These are phyloP conservation scores for Charina bottae DNA, from an alignment of 2,113 vertebrate species.

Conservation along the genomic window DNA sequence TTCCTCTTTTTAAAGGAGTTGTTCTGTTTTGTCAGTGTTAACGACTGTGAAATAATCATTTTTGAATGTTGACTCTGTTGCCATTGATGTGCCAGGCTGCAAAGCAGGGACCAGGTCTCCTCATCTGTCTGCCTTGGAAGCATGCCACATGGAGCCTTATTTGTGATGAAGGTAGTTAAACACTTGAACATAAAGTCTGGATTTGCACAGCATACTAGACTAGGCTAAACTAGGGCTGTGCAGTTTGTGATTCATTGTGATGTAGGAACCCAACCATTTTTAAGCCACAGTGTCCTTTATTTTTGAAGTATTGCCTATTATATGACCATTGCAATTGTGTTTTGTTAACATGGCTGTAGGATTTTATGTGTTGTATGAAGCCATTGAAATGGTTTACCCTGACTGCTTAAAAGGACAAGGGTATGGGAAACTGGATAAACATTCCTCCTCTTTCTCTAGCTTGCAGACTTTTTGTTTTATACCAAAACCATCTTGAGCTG, in stretches of 20 bases:
- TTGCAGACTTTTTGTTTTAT: background rate
- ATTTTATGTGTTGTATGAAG: background rate
- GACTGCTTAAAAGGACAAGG: constrained; percentile 15
- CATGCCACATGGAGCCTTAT: background rate
- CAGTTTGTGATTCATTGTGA: background rate
- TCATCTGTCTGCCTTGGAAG: constrained; percentile 18
- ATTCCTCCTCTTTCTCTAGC: background rate
- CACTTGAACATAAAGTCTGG: background rate
- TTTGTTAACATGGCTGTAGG: background rate
- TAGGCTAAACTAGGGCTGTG: background rate
- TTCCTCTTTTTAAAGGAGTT: constrained; percentile 62
- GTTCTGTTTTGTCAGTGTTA: constrained; percentile 60
- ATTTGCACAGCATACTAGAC: background rate
- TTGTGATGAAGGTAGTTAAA: constrained; percentile 22
- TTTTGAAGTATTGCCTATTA: background rate
- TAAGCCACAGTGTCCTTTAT: background rate
- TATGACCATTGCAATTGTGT: background rate
- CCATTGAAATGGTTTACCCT: background rate
- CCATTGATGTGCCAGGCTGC: constrained; percentile 32
- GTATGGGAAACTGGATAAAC: background rate
- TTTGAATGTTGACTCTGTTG: constrained; percentile 55
- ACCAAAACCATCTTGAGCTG: background rate
- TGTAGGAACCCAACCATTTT: background rate
- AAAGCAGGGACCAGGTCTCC: constrained; percentile 35
- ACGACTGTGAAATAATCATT: constrained; percentile 37